phyloP scores from a whole-genome alignment of 2,888 invertebrate genomes.

The Heteromyza rotundicornis region DNA sequence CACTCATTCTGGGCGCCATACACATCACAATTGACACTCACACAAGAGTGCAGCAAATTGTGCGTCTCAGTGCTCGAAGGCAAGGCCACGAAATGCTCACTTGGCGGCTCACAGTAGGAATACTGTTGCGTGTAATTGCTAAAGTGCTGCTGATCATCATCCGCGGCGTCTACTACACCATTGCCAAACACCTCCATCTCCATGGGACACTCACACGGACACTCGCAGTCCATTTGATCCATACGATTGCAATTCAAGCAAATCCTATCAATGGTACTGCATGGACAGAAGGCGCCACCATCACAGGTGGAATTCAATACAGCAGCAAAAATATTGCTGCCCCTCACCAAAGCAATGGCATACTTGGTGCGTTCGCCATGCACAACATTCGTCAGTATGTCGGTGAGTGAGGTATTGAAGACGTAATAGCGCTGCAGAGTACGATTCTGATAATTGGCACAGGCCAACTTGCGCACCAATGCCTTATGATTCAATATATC shows the following conservation, averaged over 20 bases:
- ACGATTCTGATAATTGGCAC: slow-evolving; percentile 83
- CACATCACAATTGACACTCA: slow-evolving; percentile 72
- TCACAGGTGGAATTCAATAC: slow-evolving; percentile 88
- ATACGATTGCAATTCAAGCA: slow-evolving; percentile 92
- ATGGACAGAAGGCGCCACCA: slow-evolving; percentile 86
- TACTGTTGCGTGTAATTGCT: slow-evolving; percentile 52
- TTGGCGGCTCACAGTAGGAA: slow-evolving; percentile 55
- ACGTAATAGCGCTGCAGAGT: slow-evolving; percentile 82
- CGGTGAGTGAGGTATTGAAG: slow-evolving; percentile 80
- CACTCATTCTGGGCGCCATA: slow-evolving; percentile 71
- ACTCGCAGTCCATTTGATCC: slow-evolving; percentile 94
- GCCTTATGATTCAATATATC: slow-evolving; percentile 86
- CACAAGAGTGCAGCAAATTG: slow-evolving; percentile 70
- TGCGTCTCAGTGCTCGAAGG: slow-evolving; percentile 62
- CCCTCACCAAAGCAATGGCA: slow-evolving; percentile 78
- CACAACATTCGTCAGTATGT: slow-evolving; percentile 80
- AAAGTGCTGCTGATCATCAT: slow-evolving; percentile 23
- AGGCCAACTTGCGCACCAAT: slow-evolving; percentile 82
- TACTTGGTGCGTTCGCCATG: slow-evolving; percentile 89
- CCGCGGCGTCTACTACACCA: slow-evolving; percentile 12
- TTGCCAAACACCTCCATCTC: slow-evolving; percentile 36
- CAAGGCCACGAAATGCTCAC: slow-evolving; percentile 47
- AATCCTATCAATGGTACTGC: slow-evolving; percentile 85
- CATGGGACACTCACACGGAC: slow-evolving; percentile 88
- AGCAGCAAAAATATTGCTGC: slow-evolving; percentile 88